A percentile compares a stretch with the other conserved stretches of the same genome.
Evolutionary conservation across 2,888 invertebrate species (phyloP).

Genomic region (Heterodera filipjevi): DNA sequence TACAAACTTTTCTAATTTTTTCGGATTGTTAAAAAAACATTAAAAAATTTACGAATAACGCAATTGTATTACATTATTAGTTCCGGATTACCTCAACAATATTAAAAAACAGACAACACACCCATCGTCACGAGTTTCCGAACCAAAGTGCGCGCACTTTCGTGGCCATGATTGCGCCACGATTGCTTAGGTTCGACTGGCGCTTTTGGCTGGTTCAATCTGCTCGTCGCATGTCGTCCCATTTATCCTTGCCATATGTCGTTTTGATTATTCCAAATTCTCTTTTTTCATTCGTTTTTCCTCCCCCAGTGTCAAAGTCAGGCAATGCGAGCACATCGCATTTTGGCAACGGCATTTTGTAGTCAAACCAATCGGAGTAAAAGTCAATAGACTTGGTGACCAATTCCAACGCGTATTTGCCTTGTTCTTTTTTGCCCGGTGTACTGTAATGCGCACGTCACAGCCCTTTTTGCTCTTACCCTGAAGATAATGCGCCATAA

Average conservation of each 20-base stretch:
- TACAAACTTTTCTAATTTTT: too few species aligned
- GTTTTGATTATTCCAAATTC: too few species aligned
- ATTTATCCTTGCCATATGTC: constrained; percentile 73
- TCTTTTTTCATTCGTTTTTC: too few species aligned
- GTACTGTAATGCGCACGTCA: constrained; percentile 75
- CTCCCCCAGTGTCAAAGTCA: constrained; percentile 66
- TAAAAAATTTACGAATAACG: too few species aligned
- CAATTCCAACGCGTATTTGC: constrained; percentile 86
- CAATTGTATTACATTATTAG: too few species aligned
- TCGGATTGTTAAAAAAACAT: too few species aligned
- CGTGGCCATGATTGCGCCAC: constrained; percentile 83
- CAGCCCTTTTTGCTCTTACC: constrained; percentile 72
- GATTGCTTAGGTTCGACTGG: constrained; percentile 74
- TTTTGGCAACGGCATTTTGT: constrained; percentile 92
- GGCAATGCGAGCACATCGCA: constrained; percentile 94
- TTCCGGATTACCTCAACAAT: too few species aligned
- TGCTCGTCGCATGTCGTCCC: constrained; percentile 84
- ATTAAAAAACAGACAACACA: constrained; percentile 19
- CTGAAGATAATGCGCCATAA: too few species aligned
- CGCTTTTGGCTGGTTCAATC: constrained; percentile 85
- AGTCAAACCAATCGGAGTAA: constrained; percentile 90
- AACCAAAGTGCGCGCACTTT: constrained; percentile 98
- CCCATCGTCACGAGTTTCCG: constrained; percentile 94
- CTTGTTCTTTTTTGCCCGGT: constrained; percentile 85
- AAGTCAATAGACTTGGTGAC: constrained; percentile 85